Evolutionary conservation across 2,113 vertebrate species (phyloP).

Genomic region (Pampusana beccarii): DNA sequence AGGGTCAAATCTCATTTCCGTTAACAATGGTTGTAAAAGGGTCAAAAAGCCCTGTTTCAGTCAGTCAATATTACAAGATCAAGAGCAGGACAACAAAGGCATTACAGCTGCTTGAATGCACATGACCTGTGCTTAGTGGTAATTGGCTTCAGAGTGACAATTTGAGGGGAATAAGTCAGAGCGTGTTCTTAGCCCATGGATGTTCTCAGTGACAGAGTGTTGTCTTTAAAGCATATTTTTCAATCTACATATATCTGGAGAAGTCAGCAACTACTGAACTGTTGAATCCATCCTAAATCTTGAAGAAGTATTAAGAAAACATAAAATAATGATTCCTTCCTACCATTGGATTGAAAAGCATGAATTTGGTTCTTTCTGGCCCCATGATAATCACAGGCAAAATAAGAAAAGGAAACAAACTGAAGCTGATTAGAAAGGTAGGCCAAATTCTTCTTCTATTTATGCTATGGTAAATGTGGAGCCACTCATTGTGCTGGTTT

Average conservation of each 20-base stretch:
- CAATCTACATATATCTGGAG: background rate
- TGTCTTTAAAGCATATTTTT: background rate
- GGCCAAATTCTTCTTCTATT: background rate
- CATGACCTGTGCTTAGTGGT: background rate
- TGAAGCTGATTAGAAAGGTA: background rate
- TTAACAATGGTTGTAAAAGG: background rate
- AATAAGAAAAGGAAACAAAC: background rate
- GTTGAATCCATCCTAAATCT: background rate
- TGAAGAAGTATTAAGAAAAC: background rate
- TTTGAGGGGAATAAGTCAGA: background rate
- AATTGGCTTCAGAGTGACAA: conserved; percentile 6
- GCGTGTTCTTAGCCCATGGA: background rate
- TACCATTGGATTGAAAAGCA: background rate
- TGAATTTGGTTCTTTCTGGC: background rate
- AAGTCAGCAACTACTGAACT: background rate
- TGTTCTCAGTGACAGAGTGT: background rate
- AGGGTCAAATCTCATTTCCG: background rate
- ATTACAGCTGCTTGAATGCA: background rate
- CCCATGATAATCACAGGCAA: background rate
- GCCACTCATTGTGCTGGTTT: background rate
- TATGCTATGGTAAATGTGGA: conserved; percentile 2
- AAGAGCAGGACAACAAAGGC: background rate
- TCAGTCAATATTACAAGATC: background rate
- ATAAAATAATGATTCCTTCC: background rate
- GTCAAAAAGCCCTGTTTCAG: conserved; percentile 20